Base-by-base conservation (phyloP, 2,797 vertebrate species). In the Zalophus californianus region DNA sequence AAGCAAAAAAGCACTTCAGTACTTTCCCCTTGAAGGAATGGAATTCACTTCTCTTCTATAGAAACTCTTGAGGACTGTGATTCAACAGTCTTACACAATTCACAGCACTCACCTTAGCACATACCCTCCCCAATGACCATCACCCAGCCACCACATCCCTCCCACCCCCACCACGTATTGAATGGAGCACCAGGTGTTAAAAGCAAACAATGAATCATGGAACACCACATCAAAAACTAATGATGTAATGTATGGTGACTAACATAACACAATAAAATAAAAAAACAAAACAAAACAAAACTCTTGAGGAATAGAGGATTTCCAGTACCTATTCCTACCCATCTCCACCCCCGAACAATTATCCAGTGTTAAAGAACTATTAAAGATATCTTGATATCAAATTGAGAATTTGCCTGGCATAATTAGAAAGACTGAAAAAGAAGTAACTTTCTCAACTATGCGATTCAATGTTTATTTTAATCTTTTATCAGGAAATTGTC, bases 301-400 rank as follows among this genome's bases (percentile, higher is more conserved):
- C 32, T 72, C 64, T 29, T 64, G 38, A 95, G 56, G 50, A 80
- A 56, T 41, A 23, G 18, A 92, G 3, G 48, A 80, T 58, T 86
- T 50, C 64, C 0, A 52, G 73, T 90, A 66, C 3, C 9, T 82
- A 13, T 15, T 14, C 13, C 52, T 3, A 15, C 50, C 20, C 16
- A 52, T 5, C 20, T 82, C 75, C 21, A 72, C 21, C 54, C 7
- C 50, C 25, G 64, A 77, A 88, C 54, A 89, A 86, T 68, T 62
- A 41, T 14, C 91, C 60, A 83, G 18, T 35, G 20, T 83, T 86
- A 75, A 64, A 95, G 60, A 93, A 44, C 23, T 77, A 84, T 41
- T 95, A 56, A 88, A 92, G 44, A 78, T 50, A 73, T 56, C 52
- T 48, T 93, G 52, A 77, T 77, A 82, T 14, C 50, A 90, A 95